Base-by-base conservation (phyloP, 2,797 vertebrate species). In the Rachycentron canadum region DNA sequence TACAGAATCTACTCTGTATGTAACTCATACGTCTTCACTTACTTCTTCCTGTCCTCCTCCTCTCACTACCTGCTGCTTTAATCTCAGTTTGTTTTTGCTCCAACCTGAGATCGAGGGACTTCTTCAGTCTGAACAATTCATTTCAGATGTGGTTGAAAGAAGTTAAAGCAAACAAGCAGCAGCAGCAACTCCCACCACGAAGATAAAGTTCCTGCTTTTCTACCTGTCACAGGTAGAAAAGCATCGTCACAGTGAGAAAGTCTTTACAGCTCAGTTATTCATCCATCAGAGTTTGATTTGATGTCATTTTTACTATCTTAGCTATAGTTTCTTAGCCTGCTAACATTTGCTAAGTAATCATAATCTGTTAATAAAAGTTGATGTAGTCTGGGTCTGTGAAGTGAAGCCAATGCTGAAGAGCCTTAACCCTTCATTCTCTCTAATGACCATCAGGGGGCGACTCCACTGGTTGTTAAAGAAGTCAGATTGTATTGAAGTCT, bases 31-130 rank as follows among this genome's bases (percentile, higher is more conserved):
- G 21, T 26, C 10, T 17, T n/a, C 0, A 26, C 43, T 40, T 4
- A 12, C n/a, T n/a, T n/a, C n/a, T n/a, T n/a, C 56, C 12, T 25
- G 23, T n/a, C 16, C n/a, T 7, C 21, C 12, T 45, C 2, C 1
- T 19, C 30, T 38, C 26, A 14, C 28, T 45, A 70, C 59, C 36
- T 47, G 32, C 13, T 58, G 34, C 49, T 76, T 81, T 59, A 74
- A 69, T 61, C 53, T 56, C 40, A 43, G 40, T 41, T 16, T 0
- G 7, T 3, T 53, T 78, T 57, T 32, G 25, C 40, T n/a, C 25
- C n/a, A 40, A 47, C 23, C 25, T 13, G 5, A 63, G 14, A 64
- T 16, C 12, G 41, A 45, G 3, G 32, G 5, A 64, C 40, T 8
- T 1, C 21, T 50, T 70, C 45, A 61, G 7, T 40, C 25, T 40